Evolutionary conservation across 1,140 invertebrate species (phyloP), one percentile per base, ranked within the genome.

Genomic region (Spodoptera litura): DNA sequence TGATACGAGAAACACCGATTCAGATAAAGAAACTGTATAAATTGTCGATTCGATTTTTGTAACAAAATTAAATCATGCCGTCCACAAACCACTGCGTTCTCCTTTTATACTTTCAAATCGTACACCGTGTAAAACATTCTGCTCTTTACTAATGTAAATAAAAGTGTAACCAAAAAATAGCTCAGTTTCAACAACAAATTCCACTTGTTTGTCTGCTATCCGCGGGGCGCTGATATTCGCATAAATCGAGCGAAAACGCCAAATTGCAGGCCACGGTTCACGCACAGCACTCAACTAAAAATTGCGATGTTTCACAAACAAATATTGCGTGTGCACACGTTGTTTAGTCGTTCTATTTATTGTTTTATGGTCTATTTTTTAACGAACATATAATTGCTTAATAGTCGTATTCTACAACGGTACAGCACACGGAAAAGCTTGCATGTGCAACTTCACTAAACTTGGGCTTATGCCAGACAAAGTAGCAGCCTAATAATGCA

Each of bases 171-270:
- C 88, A 91, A 94, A 64, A 93, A 89, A 93, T 88, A 84, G 86
- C 85, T 84, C 81, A 89, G 85, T 90, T 85, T 83, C 85, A 86
- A 80, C 84, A 90, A 91, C 88, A 90, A 93, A 91, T 91, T 92
- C 81, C 85, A 84, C 89, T 88, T 91, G 93, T 93, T 92, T 91
- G 88, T 83, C 78, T 89, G 91, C 88, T 92, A 89, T 91, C 90
- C 87, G 85, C 88, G 88, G 80, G 78, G 71, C 85, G 81, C 84
- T 88, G 90, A 91, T 91, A 89, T 90, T 87, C 90, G 79, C 91
- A 94, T 94, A 94, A 94, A 94, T 94, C 89, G 83, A 89, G 87
- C 85, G 87, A 89, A 94, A 91, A 91, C 84, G 86, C 87, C 91
- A 93, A 94, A 94, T 92, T 93, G 90, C 92, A 86, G 86, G 64